Conservation (phyloP, 2,888 invertebrate species). For the Eledona agricola region DNA sequence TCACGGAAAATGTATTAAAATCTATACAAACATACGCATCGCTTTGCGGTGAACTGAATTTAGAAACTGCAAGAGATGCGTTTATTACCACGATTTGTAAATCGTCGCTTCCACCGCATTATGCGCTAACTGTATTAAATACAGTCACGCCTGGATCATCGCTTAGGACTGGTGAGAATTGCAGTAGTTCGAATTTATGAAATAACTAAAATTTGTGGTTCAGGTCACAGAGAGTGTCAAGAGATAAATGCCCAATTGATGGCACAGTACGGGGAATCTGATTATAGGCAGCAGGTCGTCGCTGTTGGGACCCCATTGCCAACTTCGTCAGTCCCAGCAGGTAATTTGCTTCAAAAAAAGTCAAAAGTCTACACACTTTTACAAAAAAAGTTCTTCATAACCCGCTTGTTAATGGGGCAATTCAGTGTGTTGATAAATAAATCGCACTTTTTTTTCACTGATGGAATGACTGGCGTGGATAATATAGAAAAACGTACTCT, state of each 20-base stretch:
- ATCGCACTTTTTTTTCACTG: no score
- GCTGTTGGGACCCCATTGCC: conserved; percentile 96
- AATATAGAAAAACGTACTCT: no score
- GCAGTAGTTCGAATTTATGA: background rate
- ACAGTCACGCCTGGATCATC: conserved; percentile 67
- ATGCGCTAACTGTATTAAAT: conserved; percentile 87
- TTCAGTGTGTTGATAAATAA: no score
- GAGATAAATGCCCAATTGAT: conserved; percentile 66
- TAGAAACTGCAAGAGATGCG: conserved; percentile 87
- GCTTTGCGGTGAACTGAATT: conserved; percentile 84
- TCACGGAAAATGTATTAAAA: conserved; percentile 90
- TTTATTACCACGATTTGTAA: conserved; percentile 95
- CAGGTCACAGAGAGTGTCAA: conserved; percentile 66
- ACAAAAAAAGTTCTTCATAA: no score
- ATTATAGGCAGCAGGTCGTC: conserved; percentile 92
- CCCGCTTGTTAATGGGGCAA: no score
- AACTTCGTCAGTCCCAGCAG: conserved; percentile 79
- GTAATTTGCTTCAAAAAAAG: no score
- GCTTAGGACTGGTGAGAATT: conserved; percentile 48
- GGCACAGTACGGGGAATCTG: conserved; percentile 70
- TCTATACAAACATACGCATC: conserved; percentile 90
- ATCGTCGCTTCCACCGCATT: conserved; percentile 95
- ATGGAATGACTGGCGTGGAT: no score
- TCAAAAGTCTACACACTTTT: no score
- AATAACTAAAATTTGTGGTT: conserved; percentile 10